A percentile compares a stretch with the other conserved stretches of the same genome.
These are phyloP conservation scores for Zonotrichia leucophrys DNA, from an alignment of 2,113 vertebrate species.

Conservation along the genomic window DNA sequence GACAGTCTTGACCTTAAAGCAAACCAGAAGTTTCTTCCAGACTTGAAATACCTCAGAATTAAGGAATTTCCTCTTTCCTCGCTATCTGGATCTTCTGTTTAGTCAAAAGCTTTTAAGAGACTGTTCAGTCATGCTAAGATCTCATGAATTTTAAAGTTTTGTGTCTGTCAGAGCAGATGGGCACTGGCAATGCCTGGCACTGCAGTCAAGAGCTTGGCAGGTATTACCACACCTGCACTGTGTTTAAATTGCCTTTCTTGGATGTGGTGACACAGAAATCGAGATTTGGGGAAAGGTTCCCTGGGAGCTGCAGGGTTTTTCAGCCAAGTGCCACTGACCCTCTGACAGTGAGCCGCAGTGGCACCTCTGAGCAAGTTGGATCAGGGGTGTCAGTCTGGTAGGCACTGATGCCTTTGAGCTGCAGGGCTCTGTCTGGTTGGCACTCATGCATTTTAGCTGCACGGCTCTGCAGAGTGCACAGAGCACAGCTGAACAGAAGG, in stretches of 20 bases:
- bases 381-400: conserved; percentile 20
- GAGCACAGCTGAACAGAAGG: not conserved
- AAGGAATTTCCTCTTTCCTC: not conserved
- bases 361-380: not conserved
- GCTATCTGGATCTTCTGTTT: not conserved
- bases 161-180: not conserved
- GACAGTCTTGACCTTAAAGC: not conserved
- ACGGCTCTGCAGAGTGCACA: too few relatives aligned
- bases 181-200: not conserved
- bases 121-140: not conserved
- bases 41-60: not conserved
- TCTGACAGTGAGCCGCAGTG: not conserved
- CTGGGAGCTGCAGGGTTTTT: not conserved
- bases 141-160: not conserved
- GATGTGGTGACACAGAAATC: not conserved
- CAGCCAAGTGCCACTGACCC: not conserved
- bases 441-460: too few relatives aligned
- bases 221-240: not conserved
- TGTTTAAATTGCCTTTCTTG: not conserved
- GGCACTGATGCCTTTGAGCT: not conserved
- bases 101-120: not conserved
- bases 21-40: not conserved
- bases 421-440: not conserved
- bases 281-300: not conserved
- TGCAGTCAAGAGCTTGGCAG: not conserved